Evolutionary conservation across 1,140 invertebrate genomes (phyloP).

Genomic region (Hyles euphorbiae): DNA sequence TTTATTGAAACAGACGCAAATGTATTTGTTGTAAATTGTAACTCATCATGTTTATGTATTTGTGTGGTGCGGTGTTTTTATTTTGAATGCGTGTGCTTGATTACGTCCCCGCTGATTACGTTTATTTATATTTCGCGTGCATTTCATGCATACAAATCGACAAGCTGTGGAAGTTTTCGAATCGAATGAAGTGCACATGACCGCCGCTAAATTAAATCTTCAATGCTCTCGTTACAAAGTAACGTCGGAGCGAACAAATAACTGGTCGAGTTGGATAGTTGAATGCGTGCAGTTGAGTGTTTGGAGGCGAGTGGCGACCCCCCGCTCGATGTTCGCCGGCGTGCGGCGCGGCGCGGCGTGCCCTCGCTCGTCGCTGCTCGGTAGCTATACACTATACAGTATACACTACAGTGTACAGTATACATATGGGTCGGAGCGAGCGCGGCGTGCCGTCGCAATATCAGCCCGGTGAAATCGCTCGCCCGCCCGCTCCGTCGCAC

Average conservation of each 20-base stretch:
- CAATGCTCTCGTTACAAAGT: slow-evolving; percentile 16
- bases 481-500: slow-evolving; percentile 63
- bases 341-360: slow-evolving; percentile 43
- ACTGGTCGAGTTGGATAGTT: slow-evolving; percentile 52
- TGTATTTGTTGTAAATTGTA: slow-evolving; percentile 15
- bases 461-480: slow-evolving; percentile 72
- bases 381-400: slow-evolving; percentile 51
- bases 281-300: slow-evolving; percentile 55
- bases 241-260: slow-evolving; percentile 42
- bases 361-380: slow-evolving; percentile 39
- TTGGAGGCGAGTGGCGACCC: slow-evolving; percentile 35
- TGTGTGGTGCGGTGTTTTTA: not conserved
- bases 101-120: slow-evolving; percentile 1
- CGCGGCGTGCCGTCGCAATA: slow-evolving; percentile 67
- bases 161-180: too few relatives aligned
- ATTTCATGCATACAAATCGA: too few relatives aligned
- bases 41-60: slow-evolving; percentile 11
- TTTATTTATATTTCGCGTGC: not conserved
- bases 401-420: slow-evolving; percentile 12
- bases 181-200: too few relatives aligned
- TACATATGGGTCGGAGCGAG: slow-evolving; percentile 56
- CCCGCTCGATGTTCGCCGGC: slow-evolving; percentile 51
- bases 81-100: slow-evolving; percentile 4
- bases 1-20: not conserved
- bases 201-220: too few relatives aligned